A percentile compares a stretch with the other conserved stretches of the same genome.
These are phyloP conservation scores for Crypturellus undulatus DNA, from an alignment of 2,113 vertebrate species.

Conservation along the genomic window DNA sequence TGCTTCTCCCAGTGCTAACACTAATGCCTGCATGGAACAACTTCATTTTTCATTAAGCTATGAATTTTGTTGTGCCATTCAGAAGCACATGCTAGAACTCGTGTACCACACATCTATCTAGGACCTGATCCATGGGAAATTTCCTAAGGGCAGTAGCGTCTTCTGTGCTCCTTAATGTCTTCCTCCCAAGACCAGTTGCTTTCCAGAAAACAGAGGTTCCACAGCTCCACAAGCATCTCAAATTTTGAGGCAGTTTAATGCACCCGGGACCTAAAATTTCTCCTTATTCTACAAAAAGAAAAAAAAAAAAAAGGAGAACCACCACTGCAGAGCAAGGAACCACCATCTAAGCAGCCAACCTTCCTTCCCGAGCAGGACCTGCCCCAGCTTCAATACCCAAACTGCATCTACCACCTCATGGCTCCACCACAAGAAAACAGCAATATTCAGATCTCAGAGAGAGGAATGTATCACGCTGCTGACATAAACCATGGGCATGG, in stretches of 20 bases:
- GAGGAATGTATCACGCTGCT: neutral
- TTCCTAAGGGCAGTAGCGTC: too few relatives aligned
- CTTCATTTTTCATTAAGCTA: neutral
- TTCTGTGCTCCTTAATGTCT: neutral
- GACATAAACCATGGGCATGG: neutral
- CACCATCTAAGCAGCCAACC: neutral
- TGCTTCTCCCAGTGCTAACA: neutral
- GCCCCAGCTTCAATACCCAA: neutral
- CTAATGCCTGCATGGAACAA: neutral
- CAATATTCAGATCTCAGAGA: neutral
- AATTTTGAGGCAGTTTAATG: neutral
- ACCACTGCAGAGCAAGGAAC: neutral
- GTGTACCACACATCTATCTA: fast-evolving
- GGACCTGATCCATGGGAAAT: neutral
- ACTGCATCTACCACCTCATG: neutral
- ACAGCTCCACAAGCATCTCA: neutral
- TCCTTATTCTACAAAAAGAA: neutral
- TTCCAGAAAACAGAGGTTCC: neutral
- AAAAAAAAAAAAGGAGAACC: neutral
- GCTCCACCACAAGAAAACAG: neutral
- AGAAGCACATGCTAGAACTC: neutral
- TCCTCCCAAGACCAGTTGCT: neutral
- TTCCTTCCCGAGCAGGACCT: neutral
- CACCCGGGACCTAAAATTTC: neutral
- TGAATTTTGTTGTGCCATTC: neutral